Conservation (phyloP, 1,140 invertebrate species). For the Propsilocerus akamusi region DNA sequence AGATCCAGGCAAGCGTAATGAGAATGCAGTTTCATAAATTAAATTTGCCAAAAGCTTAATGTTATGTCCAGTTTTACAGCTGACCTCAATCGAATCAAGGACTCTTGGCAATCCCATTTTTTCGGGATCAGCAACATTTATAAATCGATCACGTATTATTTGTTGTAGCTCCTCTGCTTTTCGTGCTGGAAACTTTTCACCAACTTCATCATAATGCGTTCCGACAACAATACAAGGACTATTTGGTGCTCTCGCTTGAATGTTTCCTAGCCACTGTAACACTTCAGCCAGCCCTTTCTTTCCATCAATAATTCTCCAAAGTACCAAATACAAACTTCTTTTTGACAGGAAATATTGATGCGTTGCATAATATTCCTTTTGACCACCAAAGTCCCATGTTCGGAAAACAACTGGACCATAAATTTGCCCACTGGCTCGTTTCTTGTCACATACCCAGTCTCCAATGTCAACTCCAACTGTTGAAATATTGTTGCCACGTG, state of each 20-base stretch:
- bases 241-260: constrained; percentile 84
- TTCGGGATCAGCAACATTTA: constrained; percentile 85
- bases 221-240: constrained; percentile 88
- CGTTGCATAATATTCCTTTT: constrained; percentile 91
- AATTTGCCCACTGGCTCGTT: constrained; percentile 33
- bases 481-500: constrained; percentile 64
- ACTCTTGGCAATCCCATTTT: constrained; percentile 89
- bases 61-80: constrained; percentile 61
- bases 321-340: constrained; percentile 84
- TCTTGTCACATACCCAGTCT: constrained; percentile 83
- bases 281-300: constrained; percentile 78
- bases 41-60: constrained; percentile 80
- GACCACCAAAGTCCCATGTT: constrained; percentile 99
- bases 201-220: constrained; percentile 83
- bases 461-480: constrained; percentile 95
- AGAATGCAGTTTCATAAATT: constrained; percentile 88
- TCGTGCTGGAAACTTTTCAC: constrained; percentile 42
- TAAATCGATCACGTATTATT: constrained; percentile 74
- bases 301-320: constrained; percentile 90
- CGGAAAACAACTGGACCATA: constrained; percentile 86
- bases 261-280: constrained; percentile 88
- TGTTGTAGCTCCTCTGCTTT: constrained; percentile 74
- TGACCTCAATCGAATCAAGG: constrained; percentile 82
- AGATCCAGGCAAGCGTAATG: constrained; percentile 69
- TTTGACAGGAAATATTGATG: constrained; percentile 97